Evolutionary conservation across 2,888 invertebrate genomes (phyloP).

Genomic region (Dryococelus australis): DNA sequence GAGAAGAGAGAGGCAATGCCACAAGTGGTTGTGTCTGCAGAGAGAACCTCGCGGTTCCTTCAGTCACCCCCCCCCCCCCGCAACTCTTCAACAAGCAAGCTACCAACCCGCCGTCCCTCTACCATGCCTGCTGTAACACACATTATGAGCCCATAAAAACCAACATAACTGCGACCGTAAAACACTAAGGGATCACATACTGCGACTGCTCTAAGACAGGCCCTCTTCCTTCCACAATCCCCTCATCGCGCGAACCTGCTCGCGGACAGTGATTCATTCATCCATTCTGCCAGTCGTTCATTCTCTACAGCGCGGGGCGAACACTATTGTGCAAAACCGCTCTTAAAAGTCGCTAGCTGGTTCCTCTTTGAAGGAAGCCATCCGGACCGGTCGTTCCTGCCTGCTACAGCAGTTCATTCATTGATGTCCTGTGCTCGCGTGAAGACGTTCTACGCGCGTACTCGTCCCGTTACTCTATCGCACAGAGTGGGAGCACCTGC

Average conservation of each 20-base stretch:
- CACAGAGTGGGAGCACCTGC: no score
- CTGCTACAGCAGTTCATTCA: no score
- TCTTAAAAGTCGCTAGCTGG: neutral
- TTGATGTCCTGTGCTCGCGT: no score
- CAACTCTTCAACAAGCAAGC: no score
- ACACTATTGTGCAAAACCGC: neutral
- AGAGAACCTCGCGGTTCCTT: neutral
- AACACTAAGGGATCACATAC: conserved; percentile 28
- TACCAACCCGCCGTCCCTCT: neutral
- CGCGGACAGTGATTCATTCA: conserved; percentile 1
- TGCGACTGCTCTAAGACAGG: neutral
- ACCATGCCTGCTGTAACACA: conserved; percentile 12
- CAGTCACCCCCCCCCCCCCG: no score
- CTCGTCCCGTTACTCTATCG: no score
- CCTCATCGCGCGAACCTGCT: neutral
- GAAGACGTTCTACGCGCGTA: no score
- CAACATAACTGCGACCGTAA: conserved; percentile 30
- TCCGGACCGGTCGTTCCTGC: no score
- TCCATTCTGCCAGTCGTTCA: neutral
- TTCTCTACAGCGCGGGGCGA: neutral
- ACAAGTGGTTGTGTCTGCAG: conserved; percentile 21
- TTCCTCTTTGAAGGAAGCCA: no score
- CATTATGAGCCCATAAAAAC: conserved; percentile 28
- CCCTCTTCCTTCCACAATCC: neutral
- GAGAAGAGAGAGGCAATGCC: neutral